Base-by-base conservation (phyloP, 2,113 vertebrate genomes). In the Scytalopus superciliaris region DNA sequence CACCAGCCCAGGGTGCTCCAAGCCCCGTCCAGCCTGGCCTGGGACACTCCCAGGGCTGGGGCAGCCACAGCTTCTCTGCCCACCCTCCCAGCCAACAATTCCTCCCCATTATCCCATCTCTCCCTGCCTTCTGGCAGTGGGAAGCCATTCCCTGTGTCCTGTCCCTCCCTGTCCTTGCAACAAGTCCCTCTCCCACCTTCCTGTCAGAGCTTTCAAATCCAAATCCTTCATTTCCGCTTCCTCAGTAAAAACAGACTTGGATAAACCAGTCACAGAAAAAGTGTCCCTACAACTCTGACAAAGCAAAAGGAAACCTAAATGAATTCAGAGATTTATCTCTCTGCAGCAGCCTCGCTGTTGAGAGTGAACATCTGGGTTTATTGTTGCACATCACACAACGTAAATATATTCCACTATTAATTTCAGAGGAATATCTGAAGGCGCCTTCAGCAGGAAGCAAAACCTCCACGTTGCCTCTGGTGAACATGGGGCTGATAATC, bases 331-430 rank as follows among this genome's bases (percentile, higher is more conserved):
- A 92, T 87, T 84, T 42, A 11, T 45, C 45, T 23, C 45, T 25
- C 52, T 82, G 69, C 96, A 63, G 85, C 42, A 8, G 60, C 75
- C 37, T 5, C 19, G 12, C 60, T 35, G 57, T 28, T 42, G 66
- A 85, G 53, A 90, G 40, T 0, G 70, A 92, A 90, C 88, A 96
- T 55, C 95, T 95, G 95, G 77, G 87, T 52, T 84, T 67, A 75
- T 72, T 91, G 93, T 89, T 88, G 84, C 92, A 56, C 60, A 57
- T 21, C 87, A 35, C 70, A 44, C 3, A 44, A 85, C 27, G 44
- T 62, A 92, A 83, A 90, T 59, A 66, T 33, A 57, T 66, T 45
- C 72, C 28, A 9, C 85, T 84, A 74, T 82, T 94, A 80, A 94
- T 94, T 93, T 66, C 85, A 42, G 67, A 90, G 42, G 80, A 94